These are phyloP conservation scores for Plecotus auritus DNA, from an alignment of 2,113 vertebrate species.

Conservation along the genomic window DNA sequence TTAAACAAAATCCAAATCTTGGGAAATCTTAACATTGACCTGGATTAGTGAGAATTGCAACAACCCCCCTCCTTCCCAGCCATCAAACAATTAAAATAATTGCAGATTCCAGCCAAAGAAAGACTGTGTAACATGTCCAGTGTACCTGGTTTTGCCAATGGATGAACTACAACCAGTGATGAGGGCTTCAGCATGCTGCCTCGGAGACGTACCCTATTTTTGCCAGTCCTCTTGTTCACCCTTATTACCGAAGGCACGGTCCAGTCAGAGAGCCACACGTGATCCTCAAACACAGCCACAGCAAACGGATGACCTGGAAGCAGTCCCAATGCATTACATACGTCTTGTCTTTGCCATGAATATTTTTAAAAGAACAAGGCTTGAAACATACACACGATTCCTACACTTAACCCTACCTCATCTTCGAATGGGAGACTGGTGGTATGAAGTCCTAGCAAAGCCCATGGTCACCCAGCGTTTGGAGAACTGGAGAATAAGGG, in stretches of 20 bases:
- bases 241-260: conserved; percentile 83
- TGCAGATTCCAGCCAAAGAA: conserved; percentile 51
- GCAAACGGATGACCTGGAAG: conserved; percentile 88
- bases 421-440: neutral
- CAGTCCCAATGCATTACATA: conserved; percentile 26
- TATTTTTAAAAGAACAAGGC: neutral
- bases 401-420: neutral
- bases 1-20: neutral
- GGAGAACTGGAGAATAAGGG: neutral
- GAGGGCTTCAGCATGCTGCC: conserved; percentile 89
- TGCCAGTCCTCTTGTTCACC: conserved; percentile 88
- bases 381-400: neutral
- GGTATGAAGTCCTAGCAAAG: neutral
- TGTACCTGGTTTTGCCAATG: conserved; percentile 93
- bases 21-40: neutral
- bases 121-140: conserved; percentile 48
- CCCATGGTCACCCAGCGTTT: no score
- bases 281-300: conserved; percentile 90
- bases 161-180: conserved; percentile 90
- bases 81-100: neutral
- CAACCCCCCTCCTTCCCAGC: neutral
- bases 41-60: neutral
- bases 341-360: neutral
- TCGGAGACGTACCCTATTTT: conserved; percentile 82
- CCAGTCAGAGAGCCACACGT: conserved; percentile 91